Evolutionary conservation across 2,113 vertebrate species (phyloP), one percentile per base, ranked within the genome.

Genomic region (Epinephelus fuscoguttatus): DNA sequence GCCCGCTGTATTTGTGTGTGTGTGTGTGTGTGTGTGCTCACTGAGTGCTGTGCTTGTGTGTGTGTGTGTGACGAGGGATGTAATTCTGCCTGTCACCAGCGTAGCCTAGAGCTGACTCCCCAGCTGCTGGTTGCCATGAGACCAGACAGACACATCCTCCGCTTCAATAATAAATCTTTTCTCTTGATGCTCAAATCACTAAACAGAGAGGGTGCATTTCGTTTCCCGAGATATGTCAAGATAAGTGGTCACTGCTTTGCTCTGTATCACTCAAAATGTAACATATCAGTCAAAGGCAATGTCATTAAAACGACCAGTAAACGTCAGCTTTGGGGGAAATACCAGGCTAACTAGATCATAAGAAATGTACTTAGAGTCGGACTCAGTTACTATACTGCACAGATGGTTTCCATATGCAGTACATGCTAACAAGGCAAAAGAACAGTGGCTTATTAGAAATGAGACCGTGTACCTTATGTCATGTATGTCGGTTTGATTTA

Each of bases 41-140:
- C 42, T 45, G 42, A 2, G 42, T 45, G 42, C 8, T 50, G 64
- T 63, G 70, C 25, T 18, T 53, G 67, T 69, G 42, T 45, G 52
- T 23, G 70, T 59, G 69, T 78, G 76, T 81, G 66, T 64, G 87
- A 89, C 84, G 78, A 55, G 81, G 85, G 75, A 87, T 94, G 84
- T 92, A 91, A 91, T 91, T 91, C 80, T 89, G 76, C 82, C 67
- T 89, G 87, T 92, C 92, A 91, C 76, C 80, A 77, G 84, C 73
- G 88, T 71, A 81, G 79, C 86, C 86, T 17, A 52, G 78, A 91
- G 84, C 82, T 37, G 71, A 79, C 75, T 87, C 85, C 76, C 85
- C 86, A 89, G 85, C 86, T 79, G 82, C 90, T 80, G 85, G 91
- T 95, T 91, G 87, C 92, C 88, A 93, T 87, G 92, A 91, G 82